Evolutionary conservation across 2,113 vertebrate genomes (phyloP), one percentile per base, ranked within the genome.

Genomic region (Artemisiospiza belli): DNA sequence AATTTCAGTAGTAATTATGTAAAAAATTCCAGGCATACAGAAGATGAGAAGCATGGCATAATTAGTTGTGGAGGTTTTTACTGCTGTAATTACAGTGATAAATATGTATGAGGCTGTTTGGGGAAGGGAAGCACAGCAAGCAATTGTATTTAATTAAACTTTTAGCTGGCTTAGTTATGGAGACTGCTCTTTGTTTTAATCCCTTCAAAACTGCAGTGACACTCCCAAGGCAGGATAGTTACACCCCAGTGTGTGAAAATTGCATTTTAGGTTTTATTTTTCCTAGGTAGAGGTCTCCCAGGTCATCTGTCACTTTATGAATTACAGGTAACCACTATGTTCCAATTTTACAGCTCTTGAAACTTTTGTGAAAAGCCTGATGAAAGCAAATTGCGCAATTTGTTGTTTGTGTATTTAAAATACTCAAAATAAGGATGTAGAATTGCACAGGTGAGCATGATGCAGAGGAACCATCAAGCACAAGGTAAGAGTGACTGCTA

Each of bases 1-100:
- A 98, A 98, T 98, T 98, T 98, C 95, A 93, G 87, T 92, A 95
- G 93, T 97, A 97, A 98, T 98, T 98, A 98, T 97, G 96, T 95
- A 97, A 95, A 96, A 98, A 97, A 96, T 94, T 97, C 96, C 52
- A 96, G 89, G 92, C 97, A 94, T 97, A 95, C 96, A 96, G 94
- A 97, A 97, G 97, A 97, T 92, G 95, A 97, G 90, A 93, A 97
- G 87, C 68, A 19, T 87, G 83, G 96, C 96, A 92, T 98, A 98
- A 98, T 98, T 98, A 98, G 97, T 96, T 69, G 52, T 96, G 92
- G 92, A 74, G 66, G 94, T 83, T 98, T 96, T 96, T 93, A 93
- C 97, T 91, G 83, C 96, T 87, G 55, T 98, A 98, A 98, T 98
- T 98, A 97, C 77, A 76, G 67, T 96, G 97, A 98, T 98, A 98